phyloP scores from a whole-genome alignment of 2,888 invertebrate species.

The Steinernema hermaphroditum region DNA sequence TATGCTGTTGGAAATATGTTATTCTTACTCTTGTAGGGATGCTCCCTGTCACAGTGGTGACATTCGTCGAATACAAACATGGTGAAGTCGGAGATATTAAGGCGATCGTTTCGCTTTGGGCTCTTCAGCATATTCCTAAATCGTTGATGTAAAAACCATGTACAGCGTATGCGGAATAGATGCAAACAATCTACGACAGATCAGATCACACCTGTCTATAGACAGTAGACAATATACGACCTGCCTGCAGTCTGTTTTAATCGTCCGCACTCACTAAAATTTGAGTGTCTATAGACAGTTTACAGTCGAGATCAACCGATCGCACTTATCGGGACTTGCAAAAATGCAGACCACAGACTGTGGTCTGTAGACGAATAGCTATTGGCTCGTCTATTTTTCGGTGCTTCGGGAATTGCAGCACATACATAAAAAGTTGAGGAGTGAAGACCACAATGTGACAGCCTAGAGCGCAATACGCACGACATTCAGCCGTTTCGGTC shows the following conservation, averaged over 20 bases:
- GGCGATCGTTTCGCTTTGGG: conserved; percentile 23
- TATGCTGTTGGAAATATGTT: neutral
- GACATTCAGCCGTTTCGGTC: neutral
- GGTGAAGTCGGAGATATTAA: conserved; percentile 54
- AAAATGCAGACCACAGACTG: neutral
- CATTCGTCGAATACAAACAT: conserved; percentile 91
- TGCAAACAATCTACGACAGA: too few relatives aligned
- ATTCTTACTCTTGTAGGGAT: conserved; percentile 76
- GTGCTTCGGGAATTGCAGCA: too few relatives aligned
- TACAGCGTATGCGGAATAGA: too few relatives aligned
- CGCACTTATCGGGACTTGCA: too few relatives aligned
- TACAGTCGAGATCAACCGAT: too few relatives aligned
- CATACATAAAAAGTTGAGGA: conserved; percentile 67
- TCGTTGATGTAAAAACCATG: too few relatives aligned
- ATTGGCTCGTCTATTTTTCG: too few relatives aligned
- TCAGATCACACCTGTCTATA: too few relatives aligned
- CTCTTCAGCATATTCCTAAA: conserved; percentile 35
- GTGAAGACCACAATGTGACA: conserved; percentile 66
- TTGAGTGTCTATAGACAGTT: neutral
- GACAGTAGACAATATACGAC: too few relatives aligned
- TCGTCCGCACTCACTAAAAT: too few relatives aligned
- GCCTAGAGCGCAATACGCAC: neutral
- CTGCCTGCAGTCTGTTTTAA: too few relatives aligned
- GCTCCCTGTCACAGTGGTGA: conserved; percentile 80
- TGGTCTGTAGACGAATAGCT: too few relatives aligned